Conservation (phyloP, 2,888 invertebrate species). For the Andrena dorsata region DNA sequence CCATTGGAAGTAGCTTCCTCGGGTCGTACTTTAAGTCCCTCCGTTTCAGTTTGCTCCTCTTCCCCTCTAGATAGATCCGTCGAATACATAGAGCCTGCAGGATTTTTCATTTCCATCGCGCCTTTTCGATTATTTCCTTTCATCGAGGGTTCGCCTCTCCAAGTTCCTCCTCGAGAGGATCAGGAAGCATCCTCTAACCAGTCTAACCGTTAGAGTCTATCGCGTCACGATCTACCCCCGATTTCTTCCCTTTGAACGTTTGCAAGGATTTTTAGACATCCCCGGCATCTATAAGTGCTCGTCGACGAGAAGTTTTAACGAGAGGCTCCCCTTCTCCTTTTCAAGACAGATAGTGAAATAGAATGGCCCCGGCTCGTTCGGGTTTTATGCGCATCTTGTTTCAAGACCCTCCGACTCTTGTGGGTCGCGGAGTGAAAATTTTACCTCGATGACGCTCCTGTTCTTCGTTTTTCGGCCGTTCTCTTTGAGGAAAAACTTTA, state of each 20-base stretch:
- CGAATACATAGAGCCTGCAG: slow-evolving; percentile 14
- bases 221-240: slow-evolving; percentile 52
- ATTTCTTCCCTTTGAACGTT: slow-evolving; percentile 51
- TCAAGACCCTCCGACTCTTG: slow-evolving; percentile 23
- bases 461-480: not conserved
- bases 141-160: slow-evolving; percentile 31
- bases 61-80: slow-evolving; percentile 43
- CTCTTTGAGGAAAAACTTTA: slow-evolving; percentile 39
- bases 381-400: slow-evolving; percentile 29
- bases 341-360: not conserved
- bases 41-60: slow-evolving; percentile 25
- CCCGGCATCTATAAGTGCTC: slow-evolving; percentile 4
- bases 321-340: not conserved
- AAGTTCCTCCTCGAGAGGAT: slow-evolving; percentile 18
- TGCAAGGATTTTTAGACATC: slow-evolving; percentile 39
- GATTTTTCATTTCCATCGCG: slow-evolving; percentile 59
- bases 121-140: slow-evolving; percentile 59
- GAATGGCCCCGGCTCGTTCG: slow-evolving; percentile 3
- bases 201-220: slow-evolving; percentile 5
- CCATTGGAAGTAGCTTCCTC: slow-evolving; percentile 17
- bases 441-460: not conserved
- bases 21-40: slow-evolving; percentile 23
- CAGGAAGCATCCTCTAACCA: slow-evolving; percentile 31
- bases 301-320: not conserved
- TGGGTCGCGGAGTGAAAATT: slow-evolving; percentile 35